Evolutionary conservation across 2,113 vertebrate species (phyloP).

Genomic region (Hyperoodon ampullatus): DNA sequence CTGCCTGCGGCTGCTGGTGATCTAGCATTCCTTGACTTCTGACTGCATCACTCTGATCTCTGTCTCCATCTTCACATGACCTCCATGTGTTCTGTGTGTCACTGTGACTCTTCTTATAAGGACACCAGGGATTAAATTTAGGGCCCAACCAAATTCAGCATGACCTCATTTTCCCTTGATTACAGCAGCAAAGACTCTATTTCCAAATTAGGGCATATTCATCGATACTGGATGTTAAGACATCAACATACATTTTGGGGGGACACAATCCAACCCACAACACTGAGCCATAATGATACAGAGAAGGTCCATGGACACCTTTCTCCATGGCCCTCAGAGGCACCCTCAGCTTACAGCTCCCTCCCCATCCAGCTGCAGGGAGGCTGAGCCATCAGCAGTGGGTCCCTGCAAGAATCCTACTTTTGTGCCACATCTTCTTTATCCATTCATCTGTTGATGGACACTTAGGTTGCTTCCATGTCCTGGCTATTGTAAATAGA

Average conservation of each 20-base stretch:
- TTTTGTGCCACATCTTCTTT: background rate
- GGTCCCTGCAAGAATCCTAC: background rate
- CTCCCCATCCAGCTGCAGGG: background rate
- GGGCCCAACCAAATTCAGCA: background rate
- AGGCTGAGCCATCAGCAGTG: accelerated
- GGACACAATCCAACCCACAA: background rate
- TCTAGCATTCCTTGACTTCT: too few relatives aligned
- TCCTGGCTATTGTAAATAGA: too few relatives aligned
- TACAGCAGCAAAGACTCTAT: background rate
- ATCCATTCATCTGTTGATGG: too few relatives aligned
- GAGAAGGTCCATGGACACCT: background rate
- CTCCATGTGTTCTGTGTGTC: background rate
- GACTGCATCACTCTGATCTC: background rate
- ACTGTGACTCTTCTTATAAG: background rate
- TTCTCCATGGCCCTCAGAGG: background rate
- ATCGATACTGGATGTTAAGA: background rate
- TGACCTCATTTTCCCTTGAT: background rate
- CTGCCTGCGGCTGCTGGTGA: background rate
- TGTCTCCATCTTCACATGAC: background rate
- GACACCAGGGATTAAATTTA: background rate
- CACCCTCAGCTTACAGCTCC: background rate
- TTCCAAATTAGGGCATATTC: background rate
- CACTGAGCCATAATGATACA: background rate
- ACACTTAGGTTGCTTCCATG: too few relatives aligned
- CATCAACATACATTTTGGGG: background rate